Conservation (phyloP, 2,888 invertebrate genomes). For the Temnothorax unifasciatus region DNA sequence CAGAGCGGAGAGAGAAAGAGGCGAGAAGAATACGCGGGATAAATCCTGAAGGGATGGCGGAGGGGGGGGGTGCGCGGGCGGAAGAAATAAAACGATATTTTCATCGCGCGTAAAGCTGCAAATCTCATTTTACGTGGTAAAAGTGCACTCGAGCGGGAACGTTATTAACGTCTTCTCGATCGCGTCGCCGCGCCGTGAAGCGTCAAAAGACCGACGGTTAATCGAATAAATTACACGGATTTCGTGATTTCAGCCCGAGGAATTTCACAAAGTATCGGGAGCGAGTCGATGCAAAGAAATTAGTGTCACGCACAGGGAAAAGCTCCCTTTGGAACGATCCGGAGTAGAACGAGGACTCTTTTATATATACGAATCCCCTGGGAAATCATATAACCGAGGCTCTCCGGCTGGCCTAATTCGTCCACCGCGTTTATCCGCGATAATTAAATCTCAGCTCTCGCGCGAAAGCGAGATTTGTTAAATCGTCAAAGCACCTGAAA, state of each 20-base stretch:
- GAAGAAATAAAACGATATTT: constrained; percentile 35
- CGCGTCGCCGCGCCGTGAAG: constrained; percentile 43
- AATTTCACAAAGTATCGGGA: constrained; percentile 40
- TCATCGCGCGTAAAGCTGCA: constrained; percentile 49
- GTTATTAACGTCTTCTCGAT: constrained; percentile 54
- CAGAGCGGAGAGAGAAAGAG: neutral
- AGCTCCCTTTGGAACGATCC: neutral
- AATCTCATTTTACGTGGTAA: constrained; percentile 41
- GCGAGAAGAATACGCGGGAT: constrained; percentile 28
- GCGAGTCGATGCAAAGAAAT: constrained; percentile 19
- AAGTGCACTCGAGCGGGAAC: constrained; percentile 52
- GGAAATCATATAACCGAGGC: constrained; percentile 21
- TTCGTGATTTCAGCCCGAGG: constrained; percentile 33
- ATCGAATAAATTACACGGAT: constrained; percentile 48
- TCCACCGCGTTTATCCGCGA: constrained; percentile 19
- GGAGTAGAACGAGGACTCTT: constrained; percentile 5
- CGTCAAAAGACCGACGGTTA: constrained; percentile 46
- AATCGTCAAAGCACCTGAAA: neutral
- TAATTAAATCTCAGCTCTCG: constrained; percentile 32
- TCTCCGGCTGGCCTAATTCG: constrained; percentile 19
- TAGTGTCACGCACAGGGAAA: constrained; percentile 2
- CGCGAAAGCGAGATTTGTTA: constrained; percentile 13
- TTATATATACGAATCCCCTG: constrained; percentile 1
- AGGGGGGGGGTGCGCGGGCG: constrained; percentile 6
- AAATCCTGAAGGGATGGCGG: constrained; percentile 25